Evolutionary conservation across 2,888 invertebrate genomes (phyloP).

Genomic region (Abrostola triplasia): DNA sequence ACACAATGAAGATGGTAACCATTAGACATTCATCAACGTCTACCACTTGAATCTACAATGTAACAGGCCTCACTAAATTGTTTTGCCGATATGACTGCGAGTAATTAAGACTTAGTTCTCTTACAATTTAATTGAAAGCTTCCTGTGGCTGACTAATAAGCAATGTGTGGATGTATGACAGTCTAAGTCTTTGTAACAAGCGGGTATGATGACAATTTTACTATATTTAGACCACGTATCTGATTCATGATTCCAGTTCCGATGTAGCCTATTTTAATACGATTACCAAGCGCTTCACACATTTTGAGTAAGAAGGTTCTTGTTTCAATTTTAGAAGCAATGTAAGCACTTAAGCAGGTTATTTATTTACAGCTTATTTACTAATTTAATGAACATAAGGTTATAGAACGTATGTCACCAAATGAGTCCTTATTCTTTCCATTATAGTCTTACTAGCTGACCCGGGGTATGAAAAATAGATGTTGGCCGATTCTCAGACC

Average conservation of each 20-base stretch:
- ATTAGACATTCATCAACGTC: conserved; percentile 2
- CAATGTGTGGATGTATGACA: conserved; percentile 16
- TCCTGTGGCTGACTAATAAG: conserved; percentile 28
- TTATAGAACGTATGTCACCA: too few species aligned
- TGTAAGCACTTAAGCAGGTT: too few species aligned
- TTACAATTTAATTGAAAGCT: conserved; percentile 31
- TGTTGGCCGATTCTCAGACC: too few species aligned
- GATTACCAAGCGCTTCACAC: background rate
- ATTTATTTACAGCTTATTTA: too few species aligned
- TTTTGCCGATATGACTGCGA: conserved; percentile 36
- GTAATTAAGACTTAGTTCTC: conserved; percentile 28
- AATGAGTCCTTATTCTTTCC: too few species aligned
- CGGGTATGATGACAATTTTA: background rate
- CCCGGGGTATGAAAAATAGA: too few species aligned
- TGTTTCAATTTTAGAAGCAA: too few species aligned
- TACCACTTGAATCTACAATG: conserved; percentile 20
- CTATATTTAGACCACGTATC: background rate
- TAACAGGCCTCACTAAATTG: conserved; percentile 31
- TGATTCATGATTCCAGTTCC: background rate
- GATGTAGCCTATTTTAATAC: background rate
- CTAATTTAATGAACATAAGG: too few species aligned
- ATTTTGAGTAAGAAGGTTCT: too few species aligned
- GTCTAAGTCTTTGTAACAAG: background rate
- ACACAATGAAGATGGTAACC: background rate
- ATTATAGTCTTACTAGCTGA: too few species aligned